Conservation (phyloP, 2,797 vertebrate species). For the Tachyglossus aculeatus region DNA sequence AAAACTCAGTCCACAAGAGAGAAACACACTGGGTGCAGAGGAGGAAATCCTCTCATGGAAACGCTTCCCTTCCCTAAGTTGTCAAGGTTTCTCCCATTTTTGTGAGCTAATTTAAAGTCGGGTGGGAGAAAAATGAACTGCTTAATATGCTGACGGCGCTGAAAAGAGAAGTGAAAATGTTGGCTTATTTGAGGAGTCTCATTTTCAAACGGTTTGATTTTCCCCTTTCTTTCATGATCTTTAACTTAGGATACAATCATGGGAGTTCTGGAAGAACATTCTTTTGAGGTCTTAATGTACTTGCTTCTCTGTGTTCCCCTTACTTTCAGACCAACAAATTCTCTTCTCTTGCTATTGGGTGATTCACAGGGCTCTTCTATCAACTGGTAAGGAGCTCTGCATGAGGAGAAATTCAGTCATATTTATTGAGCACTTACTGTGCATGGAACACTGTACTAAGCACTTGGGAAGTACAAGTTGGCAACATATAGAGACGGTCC, state of each 20-base stretch:
- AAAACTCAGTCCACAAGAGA: conserved; percentile 11
- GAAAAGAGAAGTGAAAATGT: conserved; percentile 18
- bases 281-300: conserved; percentile 59
- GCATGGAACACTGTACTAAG: too few species aligned
- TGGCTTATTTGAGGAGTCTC: conserved; percentile 15
- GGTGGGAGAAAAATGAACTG: conserved; percentile 2
- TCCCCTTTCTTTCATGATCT: conserved; percentile 26
- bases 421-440: too few species aligned
- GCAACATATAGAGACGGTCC: too few species aligned
- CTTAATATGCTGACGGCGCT: conserved; percentile 36
- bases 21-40: conserved; percentile 11
- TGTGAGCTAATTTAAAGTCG: conserved; percentile 45
- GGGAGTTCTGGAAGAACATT: conserved; percentile 33
- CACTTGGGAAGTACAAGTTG: too few species aligned
- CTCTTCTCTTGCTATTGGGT: conserved; percentile 20
- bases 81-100: conserved; percentile 8
- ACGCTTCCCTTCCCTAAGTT: too few species aligned
- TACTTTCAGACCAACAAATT: conserved; percentile 48
- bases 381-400: conserved; percentile 46
- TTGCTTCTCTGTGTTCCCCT: conserved; percentile 36
- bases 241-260: conserved; percentile 28
- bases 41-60: conserved; percentile 18
- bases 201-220: conserved; percentile 41
- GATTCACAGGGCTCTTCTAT: conserved; percentile 28
- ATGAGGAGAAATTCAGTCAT: conserved; percentile 23